These are phyloP conservation scores for Ormyrus thymus DNA, from an alignment of 2,888 invertebrate species.

Conservation along the genomic window DNA sequence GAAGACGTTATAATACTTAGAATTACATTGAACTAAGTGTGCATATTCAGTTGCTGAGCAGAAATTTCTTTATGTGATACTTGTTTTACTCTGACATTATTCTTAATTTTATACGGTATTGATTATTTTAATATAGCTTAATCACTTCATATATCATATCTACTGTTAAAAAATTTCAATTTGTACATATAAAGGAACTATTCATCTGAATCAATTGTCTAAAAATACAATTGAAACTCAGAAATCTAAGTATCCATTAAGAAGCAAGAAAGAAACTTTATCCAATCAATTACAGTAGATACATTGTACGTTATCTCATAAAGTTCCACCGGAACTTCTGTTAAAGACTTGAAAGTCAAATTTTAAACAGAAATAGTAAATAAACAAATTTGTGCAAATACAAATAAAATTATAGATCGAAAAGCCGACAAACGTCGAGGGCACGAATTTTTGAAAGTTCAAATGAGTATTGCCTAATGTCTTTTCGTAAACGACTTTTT, in stretches of 20 bases:
- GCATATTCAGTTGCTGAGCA: constrained; percentile 33
- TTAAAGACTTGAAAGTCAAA: constrained; percentile 30
- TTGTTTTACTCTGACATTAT: constrained; percentile 47
- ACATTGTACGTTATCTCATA: constrained; percentile 39
- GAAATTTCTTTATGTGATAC: constrained; percentile 51
- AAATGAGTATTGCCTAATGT: constrained; percentile 38
- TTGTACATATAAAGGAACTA: constrained; percentile 38
- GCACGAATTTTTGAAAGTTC: neutral
- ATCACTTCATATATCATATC: neutral
- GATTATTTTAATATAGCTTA: constrained; percentile 6
- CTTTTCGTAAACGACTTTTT: constrained; percentile 42
- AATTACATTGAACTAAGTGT: constrained; percentile 6
- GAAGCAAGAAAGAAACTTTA: constrained; percentile 26
- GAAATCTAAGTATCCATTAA: constrained; percentile 30
- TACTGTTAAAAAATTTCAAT: constrained; percentile 9
- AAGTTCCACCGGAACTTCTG: constrained; percentile 44
- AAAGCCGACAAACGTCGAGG: neutral
- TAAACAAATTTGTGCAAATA: constrained; percentile 11
- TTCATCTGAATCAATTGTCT: constrained; percentile 17
- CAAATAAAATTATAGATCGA: constrained; percentile 5
- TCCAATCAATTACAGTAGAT: constrained; percentile 38
- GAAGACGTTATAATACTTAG: constrained; percentile 38
- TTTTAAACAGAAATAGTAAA: constrained; percentile 7
- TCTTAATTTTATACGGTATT: constrained; percentile 32
- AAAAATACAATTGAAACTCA: constrained; percentile 17